Evolutionary conservation across 2,888 invertebrate genomes (phyloP), one percentile per base, ranked within the genome.

Genomic region (Nemoura dubitans): DNA sequence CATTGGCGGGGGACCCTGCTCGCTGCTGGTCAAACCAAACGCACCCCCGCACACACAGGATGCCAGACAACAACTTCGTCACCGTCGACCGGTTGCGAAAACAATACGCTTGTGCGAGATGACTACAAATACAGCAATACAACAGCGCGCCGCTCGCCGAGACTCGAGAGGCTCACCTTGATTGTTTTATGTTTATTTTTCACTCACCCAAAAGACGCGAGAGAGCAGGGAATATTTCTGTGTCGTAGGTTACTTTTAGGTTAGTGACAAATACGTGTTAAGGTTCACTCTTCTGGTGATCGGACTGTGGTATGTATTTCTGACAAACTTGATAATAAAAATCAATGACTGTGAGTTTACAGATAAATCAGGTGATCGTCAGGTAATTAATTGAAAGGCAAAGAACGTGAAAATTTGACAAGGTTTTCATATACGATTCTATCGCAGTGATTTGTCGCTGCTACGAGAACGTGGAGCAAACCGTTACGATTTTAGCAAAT

Each of bases 21-120:
- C 28, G 80, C 29, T 28, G 36, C 78, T 83, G 83, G 43, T n/a
- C 81, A n/a, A 81, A 27, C 27, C 83, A 83, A 16, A 76, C 76
- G 76, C 84, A 83, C 84, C 59, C 84, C 83, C 42, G 84, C 59
- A 76, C n/a, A 1, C 6, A 21, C 27, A 3, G 42, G n/a, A 10
- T 83, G 83, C 83, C 83, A 83, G 59, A 43, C 83, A 83, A 83
- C 30, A 81, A 28, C 26, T 78, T 78, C 28, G 78, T 78, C 78
- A 78, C 78, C 78, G 78, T 59, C 59, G 14, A 14, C 16, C 59
- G 59, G 14, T 59, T 59, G 59, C 59, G 59, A 59, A 59, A 59
- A 59, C 59, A 59, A 59, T 59, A 59, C 36, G 36, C 36, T 36
- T 36, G 36, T 36, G 36, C 36, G 36, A 59, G 59, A 36, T 36